Percentiles rank a stretch among this genome's conserved stretches.
Conservation (phyloP, 2,888 invertebrate genomes). For the Augiades crinisus region DNA sequence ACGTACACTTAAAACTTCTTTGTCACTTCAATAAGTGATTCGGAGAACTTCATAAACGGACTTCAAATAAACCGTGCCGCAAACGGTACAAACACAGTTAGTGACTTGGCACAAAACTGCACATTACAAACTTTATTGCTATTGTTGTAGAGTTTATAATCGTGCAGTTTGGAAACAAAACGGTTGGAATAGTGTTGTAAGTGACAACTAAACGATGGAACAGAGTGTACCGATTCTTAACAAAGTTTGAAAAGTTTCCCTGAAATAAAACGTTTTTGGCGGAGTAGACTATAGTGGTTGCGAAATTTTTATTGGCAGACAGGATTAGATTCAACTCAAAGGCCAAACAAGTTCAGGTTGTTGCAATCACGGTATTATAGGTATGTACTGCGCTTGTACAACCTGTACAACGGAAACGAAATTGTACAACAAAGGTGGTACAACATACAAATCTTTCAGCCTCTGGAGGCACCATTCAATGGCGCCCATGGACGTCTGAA, state of each 20-base stretch:
- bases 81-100: constrained; percentile 5
- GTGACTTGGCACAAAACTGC: not conserved
- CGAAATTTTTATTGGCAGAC: no score
- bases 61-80: constrained; percentile 21
- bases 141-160: constrained; percentile 1
- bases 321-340: no score
- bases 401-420: no score
- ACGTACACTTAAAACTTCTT: constrained; percentile 10
- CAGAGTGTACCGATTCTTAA: not conserved
- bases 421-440: no score
- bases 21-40: constrained; percentile 20
- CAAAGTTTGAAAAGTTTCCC: not conserved
- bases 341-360: no score
- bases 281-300: no score
- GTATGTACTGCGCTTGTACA: no score
- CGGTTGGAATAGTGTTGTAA: not conserved
- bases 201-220: not conserved
- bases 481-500: no score
- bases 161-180: not conserved
- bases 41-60: constrained; percentile 21
- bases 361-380: no score
- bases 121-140: constrained; percentile 5
- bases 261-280: no score
- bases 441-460: no score
- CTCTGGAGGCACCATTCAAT: no score